A percentile compares a stretch with the other conserved stretches of the same genome.
Evolutionary conservation across 2,888 invertebrate genomes (phyloP).

Genomic region (Sympetrum striolatum): DNA sequence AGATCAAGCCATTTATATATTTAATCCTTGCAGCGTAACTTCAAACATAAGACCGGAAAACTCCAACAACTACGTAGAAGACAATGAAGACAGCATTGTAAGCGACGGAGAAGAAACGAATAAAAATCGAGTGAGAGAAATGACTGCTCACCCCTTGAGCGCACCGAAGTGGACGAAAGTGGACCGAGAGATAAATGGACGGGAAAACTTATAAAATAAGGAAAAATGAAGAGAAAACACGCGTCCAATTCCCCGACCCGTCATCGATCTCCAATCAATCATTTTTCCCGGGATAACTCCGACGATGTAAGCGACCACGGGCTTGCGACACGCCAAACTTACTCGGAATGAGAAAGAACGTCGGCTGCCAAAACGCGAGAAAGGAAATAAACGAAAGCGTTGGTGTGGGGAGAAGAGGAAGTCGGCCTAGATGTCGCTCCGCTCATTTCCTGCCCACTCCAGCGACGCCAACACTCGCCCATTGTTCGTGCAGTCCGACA

Average conservation of each 20-base stretch:
- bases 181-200: too few relatives aligned
- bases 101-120: neutral
- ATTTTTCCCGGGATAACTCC: neutral
- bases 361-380: constrained; percentile 21
- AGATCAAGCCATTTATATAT: too few relatives aligned
- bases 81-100: neutral
- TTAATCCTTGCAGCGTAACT: too few relatives aligned
- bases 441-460: neutral
- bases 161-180: too few relatives aligned
- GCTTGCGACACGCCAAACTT: neutral
- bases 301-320: neutral
- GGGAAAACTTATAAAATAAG: too few relatives aligned
- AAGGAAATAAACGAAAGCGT: neutral
- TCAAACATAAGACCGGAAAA: too few relatives aligned
- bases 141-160: too few relatives aligned
- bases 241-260: neutral
- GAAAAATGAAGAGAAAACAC: too few relatives aligned
- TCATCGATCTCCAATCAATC: neutral
- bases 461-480: neutral
- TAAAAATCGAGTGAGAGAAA: neutral
- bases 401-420: neutral
- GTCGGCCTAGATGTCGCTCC: neutral
- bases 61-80: neutral
- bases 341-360: neutral
- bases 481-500: neutral